Evolutionary conservation across 2,113 vertebrate genomes (phyloP).

Genomic region (Erythrocebus patas): DNA sequence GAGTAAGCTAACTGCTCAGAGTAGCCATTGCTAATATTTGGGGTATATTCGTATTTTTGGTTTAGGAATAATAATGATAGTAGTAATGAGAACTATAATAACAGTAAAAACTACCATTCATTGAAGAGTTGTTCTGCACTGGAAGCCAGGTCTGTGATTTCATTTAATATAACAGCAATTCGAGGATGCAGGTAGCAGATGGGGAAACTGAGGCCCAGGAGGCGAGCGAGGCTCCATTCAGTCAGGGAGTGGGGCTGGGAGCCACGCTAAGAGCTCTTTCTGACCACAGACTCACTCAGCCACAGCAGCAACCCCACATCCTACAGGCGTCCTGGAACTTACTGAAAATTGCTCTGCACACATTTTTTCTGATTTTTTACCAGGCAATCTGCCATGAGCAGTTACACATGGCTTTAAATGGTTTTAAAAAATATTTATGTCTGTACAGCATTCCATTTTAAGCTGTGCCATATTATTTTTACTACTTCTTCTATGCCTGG

Average conservation of each 20-base stretch:
- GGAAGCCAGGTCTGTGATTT: background rate
- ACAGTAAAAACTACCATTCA: background rate
- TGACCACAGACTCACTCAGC: background rate
- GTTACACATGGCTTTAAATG: background rate
- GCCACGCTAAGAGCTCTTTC: background rate
- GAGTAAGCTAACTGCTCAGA: background rate
- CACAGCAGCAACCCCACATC: background rate
- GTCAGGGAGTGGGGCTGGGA: background rate
- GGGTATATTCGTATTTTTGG: background rate
- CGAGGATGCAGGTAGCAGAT: background rate
- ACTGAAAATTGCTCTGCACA: background rate
- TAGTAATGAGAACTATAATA: background rate
- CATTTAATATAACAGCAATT: too few relatives aligned
- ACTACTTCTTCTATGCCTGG: background rate
- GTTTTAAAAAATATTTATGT: background rate
- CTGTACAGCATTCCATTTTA: background rate
- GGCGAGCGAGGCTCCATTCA: background rate
- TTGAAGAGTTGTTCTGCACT: background rate
- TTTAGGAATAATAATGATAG: background rate
- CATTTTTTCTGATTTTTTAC: background rate
- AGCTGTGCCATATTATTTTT: background rate
- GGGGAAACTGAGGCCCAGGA: background rate
- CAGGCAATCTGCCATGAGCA: background rate
- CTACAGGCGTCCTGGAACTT: too few relatives aligned
- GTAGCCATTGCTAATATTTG: background rate